phyloP scores from a whole-genome alignment of 2,113 vertebrate species.

The Telmatochromis sp. region DNA sequence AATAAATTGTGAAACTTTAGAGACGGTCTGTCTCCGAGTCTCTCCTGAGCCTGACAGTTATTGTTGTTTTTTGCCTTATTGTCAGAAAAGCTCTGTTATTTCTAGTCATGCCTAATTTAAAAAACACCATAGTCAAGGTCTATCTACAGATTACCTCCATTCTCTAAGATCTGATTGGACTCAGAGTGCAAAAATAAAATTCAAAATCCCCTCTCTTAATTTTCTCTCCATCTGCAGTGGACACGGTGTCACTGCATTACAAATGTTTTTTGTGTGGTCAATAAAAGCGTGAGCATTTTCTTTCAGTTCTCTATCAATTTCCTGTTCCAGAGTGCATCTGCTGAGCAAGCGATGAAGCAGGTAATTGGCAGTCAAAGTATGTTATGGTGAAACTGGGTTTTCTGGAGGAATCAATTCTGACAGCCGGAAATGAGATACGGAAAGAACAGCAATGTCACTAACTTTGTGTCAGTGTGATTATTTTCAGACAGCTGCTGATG shows the following conservation, averaged over 20 bases:
- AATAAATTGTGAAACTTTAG: too few species aligned
- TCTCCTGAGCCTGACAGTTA: too few species aligned
- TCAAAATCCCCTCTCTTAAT: background rate
- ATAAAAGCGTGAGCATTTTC: background rate
- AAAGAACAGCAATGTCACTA: background rate
- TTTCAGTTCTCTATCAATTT: conserved; percentile 6
- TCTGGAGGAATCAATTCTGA: background rate
- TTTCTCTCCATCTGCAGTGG: background rate
- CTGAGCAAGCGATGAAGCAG: conserved; percentile 6
- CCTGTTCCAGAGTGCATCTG: background rate
- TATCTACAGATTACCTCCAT: background rate
- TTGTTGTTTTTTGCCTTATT: background rate
- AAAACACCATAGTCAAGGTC: background rate
- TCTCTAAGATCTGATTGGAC: background rate
- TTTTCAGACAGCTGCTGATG: background rate
- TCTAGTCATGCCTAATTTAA: background rate
- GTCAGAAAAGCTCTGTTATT: background rate
- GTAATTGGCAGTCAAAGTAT: conserved; percentile 22
- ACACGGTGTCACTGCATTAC: background rate
- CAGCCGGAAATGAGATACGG: background rate
- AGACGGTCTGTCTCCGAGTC: too few species aligned
- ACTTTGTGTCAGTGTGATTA: background rate
- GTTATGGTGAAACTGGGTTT: background rate
- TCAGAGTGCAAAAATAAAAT: background rate
- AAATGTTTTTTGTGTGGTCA: background rate